These are phyloP conservation scores for Manacus vitellinus DNA, from an alignment of 2,113 vertebrate genomes.

Conservation along the genomic window DNA sequence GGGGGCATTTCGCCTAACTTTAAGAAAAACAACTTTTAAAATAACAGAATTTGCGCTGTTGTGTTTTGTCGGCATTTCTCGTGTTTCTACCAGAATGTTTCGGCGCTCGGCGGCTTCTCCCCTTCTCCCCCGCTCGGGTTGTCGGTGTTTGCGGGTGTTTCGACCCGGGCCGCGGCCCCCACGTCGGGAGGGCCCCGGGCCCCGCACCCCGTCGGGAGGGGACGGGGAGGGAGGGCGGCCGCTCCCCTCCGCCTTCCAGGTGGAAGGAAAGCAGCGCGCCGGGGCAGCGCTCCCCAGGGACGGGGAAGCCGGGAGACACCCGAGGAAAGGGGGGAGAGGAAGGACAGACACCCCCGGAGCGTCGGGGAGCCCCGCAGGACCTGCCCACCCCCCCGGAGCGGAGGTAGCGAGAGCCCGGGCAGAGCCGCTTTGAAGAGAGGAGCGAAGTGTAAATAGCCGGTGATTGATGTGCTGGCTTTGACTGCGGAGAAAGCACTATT, in stretches of 20 bases:
- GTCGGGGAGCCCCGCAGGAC: not conserved
- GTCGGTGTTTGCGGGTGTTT: not conserved
- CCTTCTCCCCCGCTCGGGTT: not conserved
- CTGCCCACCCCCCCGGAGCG: not conserved
- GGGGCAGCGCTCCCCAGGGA: conserved; percentile 27
- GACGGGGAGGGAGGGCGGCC: not conserved
- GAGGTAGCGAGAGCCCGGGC: conserved; percentile 7
- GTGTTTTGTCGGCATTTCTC: not conserved
- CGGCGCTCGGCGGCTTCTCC: not conserved
- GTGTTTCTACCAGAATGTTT: not conserved
- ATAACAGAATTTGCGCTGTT: not conserved
- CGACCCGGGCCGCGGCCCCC: not conserved
- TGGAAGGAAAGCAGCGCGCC: not conserved
- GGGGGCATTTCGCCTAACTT: not conserved
- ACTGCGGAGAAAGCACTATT: conserved; percentile 63
- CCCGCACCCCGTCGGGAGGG: not conserved
- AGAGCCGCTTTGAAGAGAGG: conserved; percentile 38
- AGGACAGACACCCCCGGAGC: not conserved
- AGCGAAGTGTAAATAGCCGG: conserved; percentile 48
- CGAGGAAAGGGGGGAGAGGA: not conserved
- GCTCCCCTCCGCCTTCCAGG: conserved; percentile 31
- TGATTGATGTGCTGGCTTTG: conserved; percentile 66
- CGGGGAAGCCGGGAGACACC: not conserved
- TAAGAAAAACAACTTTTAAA: not conserved
- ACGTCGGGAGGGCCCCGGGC: not conserved